Evolutionary conservation across 2,888 invertebrate species (phyloP), one percentile per base, ranked within the genome.

Genomic region (Yponomeuta plumbellus): DNA sequence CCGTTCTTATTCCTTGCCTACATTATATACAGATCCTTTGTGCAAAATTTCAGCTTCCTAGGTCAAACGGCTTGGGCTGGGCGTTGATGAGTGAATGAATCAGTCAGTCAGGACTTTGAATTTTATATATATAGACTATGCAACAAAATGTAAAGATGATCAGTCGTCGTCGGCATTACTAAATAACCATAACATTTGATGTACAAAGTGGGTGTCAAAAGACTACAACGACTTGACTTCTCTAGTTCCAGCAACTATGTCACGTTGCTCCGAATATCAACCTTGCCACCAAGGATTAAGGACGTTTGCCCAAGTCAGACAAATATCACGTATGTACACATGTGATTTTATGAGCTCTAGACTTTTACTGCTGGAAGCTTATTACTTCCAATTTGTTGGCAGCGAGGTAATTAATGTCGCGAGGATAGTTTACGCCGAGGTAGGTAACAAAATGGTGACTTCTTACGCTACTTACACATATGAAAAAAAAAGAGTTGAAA

Each of bases 321-420:
- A 59, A 59, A 59, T 20, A 59, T 21, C n/a, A 22, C 58, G 6
- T 58, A 58, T 20, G n/a, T 58, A 58, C 22, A 59, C 13, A 22
- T 22, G 13, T 23, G 10, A 22, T 21, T 59, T 59, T 22, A 59
- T 59, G 59, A 21, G 13, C 59, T 21, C 59, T 59, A 59, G 59
- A 23, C 22, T 21, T 59, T 59, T 59, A 59, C 22, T 21, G 22
- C 59, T 22, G 13, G 59, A 23, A 21, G 23, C 23, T 22, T 59
- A 22, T 13, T 52, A 52, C 23, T 23, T 59, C 39, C 34, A 62
- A 39, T 62, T 62, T 62, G 34, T 39, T 20, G 62, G 62, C 6
- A 39, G 62, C 62, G 20, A 13, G 34, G 62, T 62, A 62, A 62
- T 62, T 62, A 62, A 62, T 62, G 59, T 21, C 11, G 59, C 22